Evolutionary conservation across 2,113 vertebrate genomes (phyloP).

Genomic region (Ophthalmolycus amberensis): DNA sequence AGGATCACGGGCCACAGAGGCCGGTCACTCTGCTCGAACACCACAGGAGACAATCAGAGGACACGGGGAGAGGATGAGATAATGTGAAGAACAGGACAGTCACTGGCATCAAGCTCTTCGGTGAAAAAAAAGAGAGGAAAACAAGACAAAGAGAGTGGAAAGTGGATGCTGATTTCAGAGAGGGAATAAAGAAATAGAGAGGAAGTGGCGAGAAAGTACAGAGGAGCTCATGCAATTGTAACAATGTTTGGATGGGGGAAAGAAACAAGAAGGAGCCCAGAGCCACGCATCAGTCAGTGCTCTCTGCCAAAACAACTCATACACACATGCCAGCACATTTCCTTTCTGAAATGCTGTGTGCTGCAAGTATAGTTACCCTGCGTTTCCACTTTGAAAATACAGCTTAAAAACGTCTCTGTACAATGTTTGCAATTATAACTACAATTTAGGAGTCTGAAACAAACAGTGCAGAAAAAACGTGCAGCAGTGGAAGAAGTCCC

Average conservation of each 20-base stretch:
- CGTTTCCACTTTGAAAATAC: constrained; percentile 16
- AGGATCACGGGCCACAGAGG: constrained; percentile 76
- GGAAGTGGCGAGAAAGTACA: background rate
- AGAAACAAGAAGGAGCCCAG: constrained; percentile 7
- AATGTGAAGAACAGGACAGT: constrained; percentile 36
- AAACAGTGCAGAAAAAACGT: constrained; percentile 9
- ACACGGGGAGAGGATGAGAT: constrained; percentile 26
- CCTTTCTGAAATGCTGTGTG: constrained; percentile 13
- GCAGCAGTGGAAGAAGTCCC: background rate
- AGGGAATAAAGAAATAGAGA: background rate
- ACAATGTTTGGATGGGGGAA: constrained; percentile 23
- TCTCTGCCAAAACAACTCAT: constrained; percentile 9
- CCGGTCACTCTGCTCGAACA: constrained; percentile 68
- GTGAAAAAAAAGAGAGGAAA: background rate
- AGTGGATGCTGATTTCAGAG: background rate
- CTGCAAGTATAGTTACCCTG: constrained; percentile 27
- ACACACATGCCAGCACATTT: constrained; percentile 22
- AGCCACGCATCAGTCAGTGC: constrained; percentile 48
- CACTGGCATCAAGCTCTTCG: background rate
- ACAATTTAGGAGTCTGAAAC: background rate
- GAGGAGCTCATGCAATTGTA: constrained; percentile 3
- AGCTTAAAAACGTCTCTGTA: background rate
- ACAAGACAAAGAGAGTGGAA: background rate
- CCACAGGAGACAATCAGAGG: constrained; percentile 73
- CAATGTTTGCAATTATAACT: constrained; percentile 17